A percentile compares a stretch with the other conserved stretches of the same genome.
phyloP scores from a whole-genome alignment of 2,888 invertebrate species.

The Apodemia hepburni region DNA sequence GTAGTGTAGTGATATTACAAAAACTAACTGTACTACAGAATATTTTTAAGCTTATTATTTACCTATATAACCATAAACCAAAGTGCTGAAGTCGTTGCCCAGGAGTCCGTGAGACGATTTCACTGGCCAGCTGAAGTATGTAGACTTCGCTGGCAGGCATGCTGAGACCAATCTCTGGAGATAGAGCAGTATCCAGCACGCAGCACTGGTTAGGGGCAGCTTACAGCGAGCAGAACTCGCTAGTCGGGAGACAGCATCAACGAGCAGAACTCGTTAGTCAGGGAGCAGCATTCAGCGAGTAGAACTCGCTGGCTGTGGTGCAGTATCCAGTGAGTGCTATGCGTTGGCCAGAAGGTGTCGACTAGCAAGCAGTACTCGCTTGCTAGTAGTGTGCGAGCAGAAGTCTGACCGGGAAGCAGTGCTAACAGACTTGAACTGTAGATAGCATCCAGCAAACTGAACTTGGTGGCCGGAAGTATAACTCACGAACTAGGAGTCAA shows the following conservation, averaged over 20 bases:
- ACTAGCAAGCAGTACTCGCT: neutral
- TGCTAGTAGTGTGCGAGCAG: neutral
- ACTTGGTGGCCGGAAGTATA: neutral
- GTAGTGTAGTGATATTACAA: too few species aligned
- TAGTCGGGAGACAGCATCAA: neutral
- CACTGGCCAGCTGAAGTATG: too few species aligned
- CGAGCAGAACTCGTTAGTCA: neutral
- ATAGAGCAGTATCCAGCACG: too few species aligned
- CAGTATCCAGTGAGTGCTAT: neutral
- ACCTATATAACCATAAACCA: too few species aligned
- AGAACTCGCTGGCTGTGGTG: neutral
- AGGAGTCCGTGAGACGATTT: too few species aligned
- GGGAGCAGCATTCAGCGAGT: neutral
- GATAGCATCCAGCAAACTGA: neutral
- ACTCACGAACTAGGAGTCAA: neutral
- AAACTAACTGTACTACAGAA: too few species aligned
- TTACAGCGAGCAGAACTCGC: neutral
- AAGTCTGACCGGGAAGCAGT: neutral
- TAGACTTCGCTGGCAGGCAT: too few species aligned
- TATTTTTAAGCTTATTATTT: too few species aligned
- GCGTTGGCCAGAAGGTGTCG: too few species aligned
- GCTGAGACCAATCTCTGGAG: too few species aligned
- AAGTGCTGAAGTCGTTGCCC: too few species aligned
- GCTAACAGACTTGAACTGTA: neutral
- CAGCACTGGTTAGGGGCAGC: neutral